A percentile compares a stretch with the other conserved stretches of the same genome.
phyloP scores from a whole-genome alignment of 2,888 invertebrate genomes.

The Lissocephala sabroskyi region DNA sequence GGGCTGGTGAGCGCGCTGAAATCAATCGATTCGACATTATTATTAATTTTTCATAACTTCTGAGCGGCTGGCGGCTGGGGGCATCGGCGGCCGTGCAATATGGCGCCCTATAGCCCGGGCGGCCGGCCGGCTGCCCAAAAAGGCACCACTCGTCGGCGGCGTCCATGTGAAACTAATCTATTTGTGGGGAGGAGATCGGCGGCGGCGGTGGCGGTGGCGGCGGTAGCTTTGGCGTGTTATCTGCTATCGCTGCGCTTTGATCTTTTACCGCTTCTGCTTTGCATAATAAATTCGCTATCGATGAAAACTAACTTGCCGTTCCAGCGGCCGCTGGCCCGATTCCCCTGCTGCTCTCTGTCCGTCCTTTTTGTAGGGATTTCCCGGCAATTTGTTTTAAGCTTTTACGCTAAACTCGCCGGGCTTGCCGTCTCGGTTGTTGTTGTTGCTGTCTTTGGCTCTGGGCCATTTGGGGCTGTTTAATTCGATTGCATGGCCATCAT shows the following conservation, averaged over 20 bases:
- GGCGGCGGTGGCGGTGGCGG: conserved; percentile 30
- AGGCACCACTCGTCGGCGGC: not conserved
- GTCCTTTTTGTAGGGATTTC: conserved; percentile 40
- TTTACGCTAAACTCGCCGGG: no score
- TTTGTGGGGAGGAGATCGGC: conserved; percentile 44
- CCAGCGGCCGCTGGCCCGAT: not conserved
- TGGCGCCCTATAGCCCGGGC: conserved; percentile 51
- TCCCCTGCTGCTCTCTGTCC: not conserved
- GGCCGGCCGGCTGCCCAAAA: not conserved
- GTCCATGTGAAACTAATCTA: conserved; percentile 68
- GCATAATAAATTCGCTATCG: conserved; percentile 62
- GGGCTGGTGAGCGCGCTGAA: conserved; percentile 44
- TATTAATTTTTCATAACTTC: conserved; percentile 72
- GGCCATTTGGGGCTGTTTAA: conserved; percentile 55
- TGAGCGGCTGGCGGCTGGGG: conserved; percentile 52
- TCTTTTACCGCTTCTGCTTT: conserved; percentile 64
- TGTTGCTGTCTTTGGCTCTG: conserved; percentile 1
- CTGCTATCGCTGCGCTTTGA: conserved; percentile 61
- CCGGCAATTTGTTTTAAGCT: conserved; percentile 53
- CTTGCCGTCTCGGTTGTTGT: not conserved
- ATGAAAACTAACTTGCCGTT: conserved; percentile 57
- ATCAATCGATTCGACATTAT: conserved; percentile 72
- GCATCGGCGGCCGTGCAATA: conserved; percentile 49
- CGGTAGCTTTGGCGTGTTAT: conserved; percentile 40
- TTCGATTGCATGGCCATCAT: conserved; percentile 43